Percentiles rank a stretch among this genome's conserved stretches.
Evolutionary conservation across 2,888 invertebrate genomes (phyloP).

Genomic region (Margaritifera margaritifera): DNA sequence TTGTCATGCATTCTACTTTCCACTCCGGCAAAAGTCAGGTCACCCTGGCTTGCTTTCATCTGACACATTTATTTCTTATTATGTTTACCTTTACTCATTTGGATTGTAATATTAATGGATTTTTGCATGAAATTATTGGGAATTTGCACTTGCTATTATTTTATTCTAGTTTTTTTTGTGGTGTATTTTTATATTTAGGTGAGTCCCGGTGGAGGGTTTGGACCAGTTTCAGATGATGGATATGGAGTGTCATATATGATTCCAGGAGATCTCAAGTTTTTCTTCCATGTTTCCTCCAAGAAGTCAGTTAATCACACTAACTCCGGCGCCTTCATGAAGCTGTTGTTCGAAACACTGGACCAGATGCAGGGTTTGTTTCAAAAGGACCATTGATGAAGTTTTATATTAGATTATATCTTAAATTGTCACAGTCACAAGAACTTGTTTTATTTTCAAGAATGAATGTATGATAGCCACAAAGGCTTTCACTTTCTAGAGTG

Average conservation of each 20-base stretch:
- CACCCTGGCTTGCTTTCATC: too few relatives aligned
- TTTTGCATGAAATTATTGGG: neutral
- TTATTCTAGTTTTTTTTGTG: neutral
- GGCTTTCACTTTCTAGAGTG: too few relatives aligned
- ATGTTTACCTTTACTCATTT: neutral
- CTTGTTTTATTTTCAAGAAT: too few relatives aligned
- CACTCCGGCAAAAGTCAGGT: too few relatives aligned
- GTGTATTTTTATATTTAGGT: constrained; percentile 60
- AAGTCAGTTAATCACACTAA: constrained; percentile 71
- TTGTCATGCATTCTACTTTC: too few relatives aligned
- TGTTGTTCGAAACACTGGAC: constrained; percentile 70
- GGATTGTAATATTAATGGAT: neutral
- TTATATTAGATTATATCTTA: too few relatives aligned
- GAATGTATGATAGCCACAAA: too few relatives aligned
- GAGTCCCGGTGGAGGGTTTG: constrained; percentile 75
- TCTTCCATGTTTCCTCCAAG: constrained; percentile 75
- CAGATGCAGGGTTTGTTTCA: constrained; percentile 72
- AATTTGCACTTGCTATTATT: neutral
- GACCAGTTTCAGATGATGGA: constrained; percentile 75
- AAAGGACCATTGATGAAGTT: neutral
- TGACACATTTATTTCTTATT: too few relatives aligned
- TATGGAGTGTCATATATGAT: constrained; percentile 76
- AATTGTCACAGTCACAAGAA: too few relatives aligned
- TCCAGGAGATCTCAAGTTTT: constrained; percentile 73
- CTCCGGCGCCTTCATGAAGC: constrained; percentile 70